Conservation (phyloP, 2,113 vertebrate genomes). For the Trematomus loennbergii region DNA sequence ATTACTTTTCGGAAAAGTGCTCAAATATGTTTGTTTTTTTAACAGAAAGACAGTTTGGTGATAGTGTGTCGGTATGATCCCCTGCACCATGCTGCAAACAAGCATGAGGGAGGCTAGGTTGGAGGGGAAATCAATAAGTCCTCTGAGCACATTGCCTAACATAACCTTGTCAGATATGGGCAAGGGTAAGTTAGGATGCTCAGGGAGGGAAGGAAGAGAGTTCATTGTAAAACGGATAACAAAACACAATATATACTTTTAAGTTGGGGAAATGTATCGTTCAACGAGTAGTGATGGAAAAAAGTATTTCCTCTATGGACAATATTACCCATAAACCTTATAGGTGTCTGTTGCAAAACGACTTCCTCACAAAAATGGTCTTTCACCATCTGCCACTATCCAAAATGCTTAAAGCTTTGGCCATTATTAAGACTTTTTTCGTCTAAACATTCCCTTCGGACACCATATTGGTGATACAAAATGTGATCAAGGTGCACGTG, state of each 20-base stretch:
- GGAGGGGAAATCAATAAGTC: conserved; percentile 86
- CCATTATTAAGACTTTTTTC: not conserved
- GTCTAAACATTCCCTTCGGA: not conserved
- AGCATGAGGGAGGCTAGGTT: conserved; percentile 56
- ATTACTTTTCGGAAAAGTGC: conserved; percentile 12
- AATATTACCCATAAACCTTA: conserved; percentile 3
- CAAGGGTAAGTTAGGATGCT: conserved; percentile 81
- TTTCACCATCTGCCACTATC: conserved; percentile 29
- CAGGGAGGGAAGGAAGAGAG: conserved; percentile 6
- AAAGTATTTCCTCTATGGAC: not conserved
- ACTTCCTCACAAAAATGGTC: conserved; percentile 1
- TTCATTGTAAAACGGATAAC: conserved; percentile 18
- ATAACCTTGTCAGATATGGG: conserved; percentile 86
- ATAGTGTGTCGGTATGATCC: conserved; percentile 18
- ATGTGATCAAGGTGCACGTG: not conserved
- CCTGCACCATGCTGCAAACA: conserved; percentile 49
- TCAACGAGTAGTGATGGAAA: not conserved
- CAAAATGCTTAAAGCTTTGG: conserved; percentile 6
- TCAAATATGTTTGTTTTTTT: not conserved
- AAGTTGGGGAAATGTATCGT: not conserved
- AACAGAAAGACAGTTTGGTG: conserved; percentile 2
- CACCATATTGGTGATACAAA: not conserved
- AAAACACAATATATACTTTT: conserved; percentile 13
- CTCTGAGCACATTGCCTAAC: conserved; percentile 81
- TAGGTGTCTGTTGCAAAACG: not conserved